A percentile compares a stretch with the other conserved stretches of the same genome.
Conservation (phyloP, 2,113 vertebrate genomes). For the Mustela nigripes region DNA sequence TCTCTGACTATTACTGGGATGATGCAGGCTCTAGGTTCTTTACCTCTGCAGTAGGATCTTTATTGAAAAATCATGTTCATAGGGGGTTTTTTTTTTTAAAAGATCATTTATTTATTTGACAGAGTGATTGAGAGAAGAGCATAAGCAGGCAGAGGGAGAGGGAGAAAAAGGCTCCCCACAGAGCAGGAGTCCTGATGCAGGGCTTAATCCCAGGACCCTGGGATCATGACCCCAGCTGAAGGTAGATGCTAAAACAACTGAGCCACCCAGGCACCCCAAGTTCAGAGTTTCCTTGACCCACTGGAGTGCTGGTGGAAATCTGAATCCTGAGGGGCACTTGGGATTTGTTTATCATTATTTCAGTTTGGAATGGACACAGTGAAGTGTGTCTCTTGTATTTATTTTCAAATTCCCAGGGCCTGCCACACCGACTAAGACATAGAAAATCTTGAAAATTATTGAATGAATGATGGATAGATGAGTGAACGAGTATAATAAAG, state of each 20-base stretch:
- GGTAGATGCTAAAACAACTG: too few species aligned
- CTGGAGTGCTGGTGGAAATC: background rate
- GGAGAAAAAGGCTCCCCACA: too few species aligned
- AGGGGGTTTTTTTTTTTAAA: background rate
- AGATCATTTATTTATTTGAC: too few species aligned
- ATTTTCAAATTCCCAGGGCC: background rate
- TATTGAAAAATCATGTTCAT: slow-evolving; percentile 2
- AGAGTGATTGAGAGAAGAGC: too few species aligned
- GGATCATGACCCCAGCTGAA: too few species aligned
- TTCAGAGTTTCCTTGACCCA: background rate
- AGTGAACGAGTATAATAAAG: background rate
- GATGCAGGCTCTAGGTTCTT: background rate
- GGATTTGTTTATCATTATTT: background rate
- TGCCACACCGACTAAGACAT: background rate
- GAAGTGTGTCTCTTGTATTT: background rate
- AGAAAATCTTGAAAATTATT: background rate
- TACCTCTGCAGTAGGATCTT: background rate
- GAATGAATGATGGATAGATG: background rate
- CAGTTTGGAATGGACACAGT: background rate
- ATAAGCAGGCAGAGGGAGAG: too few species aligned
- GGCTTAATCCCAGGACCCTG: too few species aligned
- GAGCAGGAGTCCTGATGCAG: too few species aligned
- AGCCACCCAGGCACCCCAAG: background rate
- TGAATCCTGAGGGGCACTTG: background rate
- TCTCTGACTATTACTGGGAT: slow-evolving; percentile 4